Conservation (phyloP, 2,888 invertebrate genomes). For the Heliconius ethilla region DNA sequence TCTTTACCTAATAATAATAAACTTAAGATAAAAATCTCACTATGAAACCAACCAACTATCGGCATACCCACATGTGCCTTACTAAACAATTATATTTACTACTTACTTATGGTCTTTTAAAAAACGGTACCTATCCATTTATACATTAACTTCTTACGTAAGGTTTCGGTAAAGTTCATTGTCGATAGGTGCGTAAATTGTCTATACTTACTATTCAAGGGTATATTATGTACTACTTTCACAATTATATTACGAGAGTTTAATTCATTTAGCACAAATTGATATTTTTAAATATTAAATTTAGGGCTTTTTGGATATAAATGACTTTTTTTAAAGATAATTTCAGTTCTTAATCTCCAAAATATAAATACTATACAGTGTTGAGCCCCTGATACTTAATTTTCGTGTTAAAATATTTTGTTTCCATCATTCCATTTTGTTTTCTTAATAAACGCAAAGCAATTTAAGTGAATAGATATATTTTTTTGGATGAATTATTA, state of each 20-base stretch:
- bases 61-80: not conserved
- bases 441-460: not conserved
- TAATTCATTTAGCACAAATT: not conserved
- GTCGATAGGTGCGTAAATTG: conserved; percentile 23
- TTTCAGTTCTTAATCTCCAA: not conserved
- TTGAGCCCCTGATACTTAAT: not conserved
- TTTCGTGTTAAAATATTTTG: not conserved
- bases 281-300: not conserved
- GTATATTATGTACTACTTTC: conserved; percentile 6
- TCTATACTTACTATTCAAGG: conserved; percentile 29
- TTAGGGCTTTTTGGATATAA: not conserved
- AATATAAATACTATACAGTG: not conserved
- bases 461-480: not conserved
- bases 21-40: conserved; percentile 14
- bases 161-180: conserved; percentile 28
- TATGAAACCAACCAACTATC: not conserved
- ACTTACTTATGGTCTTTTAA: conserved; percentile 12
- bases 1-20: not conserved
- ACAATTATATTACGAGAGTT: not conserved
- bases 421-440: not conserved
- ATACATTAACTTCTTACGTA: conserved; percentile 17
- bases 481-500: not conserved
- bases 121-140: conserved; percentile 19
- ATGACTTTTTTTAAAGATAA: not conserved
- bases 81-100: not conserved